Conservation (phyloP, 2,113 vertebrate genomes). For the Peromyscus polionotus region DNA sequence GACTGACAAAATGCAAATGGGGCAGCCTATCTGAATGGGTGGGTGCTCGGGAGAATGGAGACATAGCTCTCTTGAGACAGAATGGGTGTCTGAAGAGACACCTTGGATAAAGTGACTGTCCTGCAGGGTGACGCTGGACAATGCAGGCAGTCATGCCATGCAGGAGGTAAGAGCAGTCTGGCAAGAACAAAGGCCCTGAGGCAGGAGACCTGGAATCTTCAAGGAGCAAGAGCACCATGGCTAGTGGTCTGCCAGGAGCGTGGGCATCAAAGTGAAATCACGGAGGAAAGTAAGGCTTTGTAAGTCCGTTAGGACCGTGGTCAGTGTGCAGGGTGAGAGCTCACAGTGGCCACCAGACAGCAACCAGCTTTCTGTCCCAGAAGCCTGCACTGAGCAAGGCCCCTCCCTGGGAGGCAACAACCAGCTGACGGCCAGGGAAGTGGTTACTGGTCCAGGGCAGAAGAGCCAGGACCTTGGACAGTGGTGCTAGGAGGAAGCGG, state of each 20-base stretch:
- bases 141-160: not conserved
- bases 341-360: not conserved
- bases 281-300: not conserved
- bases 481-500: not conserved
- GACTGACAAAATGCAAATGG: not conserved
- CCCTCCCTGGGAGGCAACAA: not conserved
- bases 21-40: not conserved
- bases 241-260: not conserved
- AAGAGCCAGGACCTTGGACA: constrained; percentile 2
- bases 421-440: not conserved
- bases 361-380: not conserved
- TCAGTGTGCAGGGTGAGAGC: not conserved
- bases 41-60: constrained; percentile 10
- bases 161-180: not conserved
- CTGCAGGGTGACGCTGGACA: not conserved
- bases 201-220: not conserved
- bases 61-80: not conserved
- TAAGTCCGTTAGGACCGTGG: not conserved
- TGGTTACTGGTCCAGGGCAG: not conserved
- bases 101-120: not conserved
- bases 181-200: not conserved
- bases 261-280: not conserved
- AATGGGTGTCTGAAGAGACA: not conserved
- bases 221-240: not conserved
- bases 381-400: not conserved